Evolutionary conservation across 2,888 invertebrate species (phyloP).

Genomic region (Macrophya alboannulata): DNA sequence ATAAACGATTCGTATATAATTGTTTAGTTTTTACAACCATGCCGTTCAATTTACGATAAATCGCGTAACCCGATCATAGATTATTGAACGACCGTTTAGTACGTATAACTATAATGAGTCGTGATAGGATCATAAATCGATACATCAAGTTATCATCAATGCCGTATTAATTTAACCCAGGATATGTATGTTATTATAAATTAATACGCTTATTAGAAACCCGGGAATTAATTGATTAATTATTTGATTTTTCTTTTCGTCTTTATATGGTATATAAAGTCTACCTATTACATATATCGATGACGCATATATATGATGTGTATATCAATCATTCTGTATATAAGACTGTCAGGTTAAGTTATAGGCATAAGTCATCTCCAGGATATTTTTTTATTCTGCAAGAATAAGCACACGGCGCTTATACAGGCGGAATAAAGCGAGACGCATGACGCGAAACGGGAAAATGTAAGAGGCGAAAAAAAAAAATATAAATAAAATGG

Average conservation of each 20-base stretch:
- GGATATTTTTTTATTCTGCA: slow-evolving; percentile 5
- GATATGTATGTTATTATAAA: neutral
- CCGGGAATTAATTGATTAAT: neutral
- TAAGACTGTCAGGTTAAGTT: neutral
- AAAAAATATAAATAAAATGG: too few relatives aligned
- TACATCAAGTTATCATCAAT: neutral
- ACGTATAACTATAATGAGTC: too few relatives aligned
- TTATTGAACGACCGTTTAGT: neutral
- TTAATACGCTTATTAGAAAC: neutral
- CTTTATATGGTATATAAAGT: neutral
- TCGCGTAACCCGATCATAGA: slow-evolving; percentile 2
- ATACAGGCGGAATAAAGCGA: neutral
- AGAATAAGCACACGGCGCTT: neutral
- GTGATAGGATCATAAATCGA: neutral
- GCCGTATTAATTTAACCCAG: slow-evolving; percentile 13
- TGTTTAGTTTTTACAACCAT: neutral
- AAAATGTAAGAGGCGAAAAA: neutral
- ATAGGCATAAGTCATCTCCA: neutral
- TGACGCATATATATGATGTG: neutral
- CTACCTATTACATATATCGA: slow-evolving; percentile 4
- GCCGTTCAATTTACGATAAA: neutral
- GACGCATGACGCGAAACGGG: neutral
- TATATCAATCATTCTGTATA: slow-evolving; percentile 18
- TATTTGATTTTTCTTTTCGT: neutral
- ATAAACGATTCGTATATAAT: neutral